Evolutionary conservation across 2,888 invertebrate species (phyloP), one percentile per base, ranked within the genome.

Genomic region (Drosophila meridiana): DNA sequence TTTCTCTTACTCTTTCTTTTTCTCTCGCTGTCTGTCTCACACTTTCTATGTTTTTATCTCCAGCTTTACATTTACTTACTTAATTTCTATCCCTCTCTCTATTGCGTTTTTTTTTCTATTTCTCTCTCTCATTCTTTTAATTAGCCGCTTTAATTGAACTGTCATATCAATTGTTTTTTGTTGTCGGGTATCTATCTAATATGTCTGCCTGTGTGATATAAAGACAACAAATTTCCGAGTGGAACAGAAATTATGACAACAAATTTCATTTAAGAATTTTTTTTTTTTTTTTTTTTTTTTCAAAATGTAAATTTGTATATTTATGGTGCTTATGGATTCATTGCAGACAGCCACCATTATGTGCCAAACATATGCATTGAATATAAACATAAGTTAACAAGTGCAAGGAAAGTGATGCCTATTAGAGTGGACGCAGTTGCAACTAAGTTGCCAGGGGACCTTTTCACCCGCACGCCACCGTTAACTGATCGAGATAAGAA

Each of bases 161-260:
- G 36, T n/a, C 43, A 48, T 8, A 2, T n/a, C 45, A 61, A 32
- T 13, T 48, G 32, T 47, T 26, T 43, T 75, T 76, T 26, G 34
- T 76, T 26, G 34, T 38, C 32, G 73, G 78, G 67, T 67, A 72
- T 61, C 52, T 57, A 72, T 63, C 52, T 66, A 60, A 63, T 52
- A 57, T 53, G 38, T 43, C 73, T 73, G 63, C 40, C 34, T 11
- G 13, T 2, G 61, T 52, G 4, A 6, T 2, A 13, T 14, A 6
- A 45, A 36, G 8, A 30, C 11, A 43, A 47, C 7, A 57, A 53
- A 52, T 50, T 40, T 26, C 9, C 50, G n/a, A 2, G 43, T 64
- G 53, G 48, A 56, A 45, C 70, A 61, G 55, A 43, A 42, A 30
- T 38, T 8, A 20, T 57, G 66, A 64, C 64, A 58, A 64, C 30